A percentile compares a stretch with the other conserved stretches of the same genome.
Conservation (phyloP, 2,113 vertebrate genomes). For the Synchiropus splendidus region DNA sequence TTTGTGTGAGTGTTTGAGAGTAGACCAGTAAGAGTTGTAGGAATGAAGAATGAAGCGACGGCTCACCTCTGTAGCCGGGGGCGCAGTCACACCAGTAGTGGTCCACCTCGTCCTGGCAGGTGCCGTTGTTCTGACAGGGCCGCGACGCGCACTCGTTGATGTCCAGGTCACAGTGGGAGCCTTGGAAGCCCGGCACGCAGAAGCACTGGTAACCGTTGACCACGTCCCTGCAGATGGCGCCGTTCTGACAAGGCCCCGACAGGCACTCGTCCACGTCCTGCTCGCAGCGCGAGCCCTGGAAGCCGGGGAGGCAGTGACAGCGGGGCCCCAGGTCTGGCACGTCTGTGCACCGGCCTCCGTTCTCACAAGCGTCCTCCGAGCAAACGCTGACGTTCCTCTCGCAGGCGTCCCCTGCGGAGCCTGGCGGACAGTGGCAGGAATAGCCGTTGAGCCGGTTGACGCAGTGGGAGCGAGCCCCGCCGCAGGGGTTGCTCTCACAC, state of each 20-base stretch:
- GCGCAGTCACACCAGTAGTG: slow-evolving; percentile 75
- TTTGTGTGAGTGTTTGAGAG: no score
- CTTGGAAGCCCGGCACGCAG: slow-evolving; percentile 96
- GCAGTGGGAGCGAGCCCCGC: slow-evolving; percentile 48
- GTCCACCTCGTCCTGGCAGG: slow-evolving; percentile 81
- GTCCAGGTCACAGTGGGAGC: slow-evolving; percentile 85
- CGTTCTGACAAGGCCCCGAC: slow-evolving; percentile 80
- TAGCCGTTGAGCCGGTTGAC: slow-evolving; percentile 45
- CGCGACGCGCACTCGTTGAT: slow-evolving; percentile 91
- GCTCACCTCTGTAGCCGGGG: slow-evolving; percentile 77
- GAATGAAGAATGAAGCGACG: no score
- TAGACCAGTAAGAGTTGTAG: no score
- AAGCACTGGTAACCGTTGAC: slow-evolving; percentile 76
- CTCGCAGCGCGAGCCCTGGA: slow-evolving; percentile 66
- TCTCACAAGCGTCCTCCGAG: slow-evolving; percentile 65
- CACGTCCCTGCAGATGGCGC: slow-evolving; percentile 81
- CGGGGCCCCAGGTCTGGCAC: slow-evolving; percentile 31
- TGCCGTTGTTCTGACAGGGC: slow-evolving; percentile 82
- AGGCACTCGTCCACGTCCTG: slow-evolving; percentile 68
- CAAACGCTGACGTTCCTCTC: slow-evolving; percentile 48
- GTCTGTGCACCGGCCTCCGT: slow-evolving; percentile 67
- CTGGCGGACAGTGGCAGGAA: slow-evolving; percentile 67
- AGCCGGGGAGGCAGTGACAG: slow-evolving; percentile 72
- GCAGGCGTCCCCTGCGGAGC: slow-evolving; percentile 59
- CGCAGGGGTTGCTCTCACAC: slow-evolving; percentile 70